phyloP scores from a whole-genome alignment of 2,888 invertebrate species.

The Augiades crinisus region DNA sequence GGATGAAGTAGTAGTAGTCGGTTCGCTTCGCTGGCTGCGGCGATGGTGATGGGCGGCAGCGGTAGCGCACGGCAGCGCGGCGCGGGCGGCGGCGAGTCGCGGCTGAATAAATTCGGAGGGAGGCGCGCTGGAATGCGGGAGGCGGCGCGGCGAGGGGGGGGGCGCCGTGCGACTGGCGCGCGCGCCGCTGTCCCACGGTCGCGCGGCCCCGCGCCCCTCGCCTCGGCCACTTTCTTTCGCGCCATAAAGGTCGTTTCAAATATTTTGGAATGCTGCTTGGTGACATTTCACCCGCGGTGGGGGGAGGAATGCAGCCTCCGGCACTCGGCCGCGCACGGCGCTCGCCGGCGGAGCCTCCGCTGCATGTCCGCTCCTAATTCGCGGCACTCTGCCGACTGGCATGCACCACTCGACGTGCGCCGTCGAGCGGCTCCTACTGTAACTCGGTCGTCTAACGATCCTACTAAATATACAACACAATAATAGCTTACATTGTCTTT shows the following conservation, averaged over 20 bases:
- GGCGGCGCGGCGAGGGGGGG: conserved; percentile 64
- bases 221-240: conserved; percentile 76
- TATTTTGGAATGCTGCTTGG: conserved; percentile 80
- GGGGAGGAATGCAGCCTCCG: conserved; percentile 65
- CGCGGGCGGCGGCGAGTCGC: conserved; percentile 50
- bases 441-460: not conserved
- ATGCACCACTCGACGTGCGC: conserved; percentile 18
- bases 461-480: not conserved
- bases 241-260: conserved; percentile 82
- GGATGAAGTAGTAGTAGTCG: too few relatives aligned
- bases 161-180: conserved; percentile 77
- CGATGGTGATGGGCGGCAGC: conserved; percentile 31
- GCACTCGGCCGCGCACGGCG: conserved; percentile 50
- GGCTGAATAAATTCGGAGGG: conserved; percentile 80
- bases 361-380: conserved; percentile 23
- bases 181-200: conserved; percentile 86
- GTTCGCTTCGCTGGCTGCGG: too few relatives aligned
- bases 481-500: not conserved
- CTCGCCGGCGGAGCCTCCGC: conserved; percentile 34
- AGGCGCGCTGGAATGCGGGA: conserved; percentile 73
- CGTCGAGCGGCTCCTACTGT: conserved; percentile 1
- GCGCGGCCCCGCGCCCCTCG: conserved; percentile 78
- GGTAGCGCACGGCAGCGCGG: conserved; percentile 32
- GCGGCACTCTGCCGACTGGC: conserved; percentile 14
- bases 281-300: conserved; percentile 77